Base-by-base conservation (phyloP, 1,140 invertebrate species). In the Drosophila watanabei region DNA sequence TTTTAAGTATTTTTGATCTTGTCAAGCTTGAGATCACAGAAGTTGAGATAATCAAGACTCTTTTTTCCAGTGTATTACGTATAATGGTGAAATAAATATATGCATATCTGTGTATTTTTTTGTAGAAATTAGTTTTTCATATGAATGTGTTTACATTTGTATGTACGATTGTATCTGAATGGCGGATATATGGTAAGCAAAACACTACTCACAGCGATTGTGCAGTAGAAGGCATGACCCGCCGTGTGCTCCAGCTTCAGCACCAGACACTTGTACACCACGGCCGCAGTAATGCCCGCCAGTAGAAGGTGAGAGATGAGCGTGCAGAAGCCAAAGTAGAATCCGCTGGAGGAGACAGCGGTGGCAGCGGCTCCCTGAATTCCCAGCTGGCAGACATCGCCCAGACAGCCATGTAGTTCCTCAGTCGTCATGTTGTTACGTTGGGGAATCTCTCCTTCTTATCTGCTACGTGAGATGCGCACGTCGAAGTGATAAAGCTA, bases 191-290 rank as follows among this genome's bases (percentile, higher is more conserved):
- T 24, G 24, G 24, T 24, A 49, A 51, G 13, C 18, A 35, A 18
- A 14, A 7, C 11, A 57, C 9, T 41, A 91, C 91, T 90, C 61
- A 92, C 91, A 5, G 68, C 91, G 13, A 92, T 65, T n/a, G 91
- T 92, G n/a, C 91, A 92, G 30, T 92, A 89, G 54, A 90, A 92
- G 4, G 91, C 91, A 61, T 92, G 91, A 33, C 79, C 75, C 1
- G 91, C 91, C 0, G 91, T 92, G 51, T 92, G 92, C 7, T 78
- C 78, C 76, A 92, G 76, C 24, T 90, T 84, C 10, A 92, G 54
- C n/a, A 86, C 51, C 5, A 89, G 57, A 56, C 91, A 92, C 60
- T 90, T 92, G 24, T 69, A 78, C 9, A 81, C 81, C 11, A 92
- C 62, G 20, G 71, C 76, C 6, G 37, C 35, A 0, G 91, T 91